phyloP scores from a whole-genome alignment of 2,888 invertebrate species.

The Malthinus flaveolus region DNA sequence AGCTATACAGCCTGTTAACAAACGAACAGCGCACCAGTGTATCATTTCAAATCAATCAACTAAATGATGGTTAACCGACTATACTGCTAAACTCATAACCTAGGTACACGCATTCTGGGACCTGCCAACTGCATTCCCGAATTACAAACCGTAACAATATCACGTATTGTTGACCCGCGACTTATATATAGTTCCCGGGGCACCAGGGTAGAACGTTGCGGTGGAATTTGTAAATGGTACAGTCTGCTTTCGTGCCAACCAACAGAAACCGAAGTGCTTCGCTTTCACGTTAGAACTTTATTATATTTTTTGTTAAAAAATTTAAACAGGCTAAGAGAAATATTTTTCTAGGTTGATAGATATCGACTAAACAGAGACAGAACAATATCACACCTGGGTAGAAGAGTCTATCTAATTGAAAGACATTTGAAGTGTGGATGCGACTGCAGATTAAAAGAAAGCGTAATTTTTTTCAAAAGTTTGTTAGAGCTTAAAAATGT shows the following conservation, averaged over 20 bases:
- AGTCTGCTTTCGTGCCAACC: slow-evolving; percentile 67
- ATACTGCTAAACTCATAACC: too few relatives aligned
- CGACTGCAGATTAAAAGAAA: slow-evolving; percentile 60
- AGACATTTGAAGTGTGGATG: slow-evolving; percentile 66
- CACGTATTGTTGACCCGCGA: slow-evolving; percentile 56
- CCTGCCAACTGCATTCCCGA: slow-evolving; percentile 56
- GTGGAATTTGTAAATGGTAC: slow-evolving; percentile 71
- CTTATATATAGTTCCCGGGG: slow-evolving; percentile 67
- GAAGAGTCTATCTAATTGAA: slow-evolving; percentile 61
- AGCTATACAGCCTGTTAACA: too few relatives aligned
- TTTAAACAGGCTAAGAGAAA: slow-evolving; percentile 57
- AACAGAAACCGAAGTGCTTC: slow-evolving; percentile 57
- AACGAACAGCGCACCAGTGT: too few relatives aligned
- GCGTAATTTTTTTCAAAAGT: slow-evolving; percentile 54
- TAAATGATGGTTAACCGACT: too few relatives aligned
- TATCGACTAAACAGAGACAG: slow-evolving; percentile 49
- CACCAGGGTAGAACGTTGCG: slow-evolving; percentile 68
- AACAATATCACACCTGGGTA: too few relatives aligned
- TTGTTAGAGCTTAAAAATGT: too few relatives aligned
- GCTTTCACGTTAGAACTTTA: slow-evolving; percentile 65
- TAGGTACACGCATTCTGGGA: too few relatives aligned
- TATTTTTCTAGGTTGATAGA: slow-evolving; percentile 51
- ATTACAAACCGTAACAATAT: slow-evolving; percentile 53
- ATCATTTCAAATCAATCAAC: too few relatives aligned
- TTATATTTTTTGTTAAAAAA: too few relatives aligned